Conservation (phyloP, 2,797 vertebrate genomes). For the Pseudocheirus occidentalis region DNA sequence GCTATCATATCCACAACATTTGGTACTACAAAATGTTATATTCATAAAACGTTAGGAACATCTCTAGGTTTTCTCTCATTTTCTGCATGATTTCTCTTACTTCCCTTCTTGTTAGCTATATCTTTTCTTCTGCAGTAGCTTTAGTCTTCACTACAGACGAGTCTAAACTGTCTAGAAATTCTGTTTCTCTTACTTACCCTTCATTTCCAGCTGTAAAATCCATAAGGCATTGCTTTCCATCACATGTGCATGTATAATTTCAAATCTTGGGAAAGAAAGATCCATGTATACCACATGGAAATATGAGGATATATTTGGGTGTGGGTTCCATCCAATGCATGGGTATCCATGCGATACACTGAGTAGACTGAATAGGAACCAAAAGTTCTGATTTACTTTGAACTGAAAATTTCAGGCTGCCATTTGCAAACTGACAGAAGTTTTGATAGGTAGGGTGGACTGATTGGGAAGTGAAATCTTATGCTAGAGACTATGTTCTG, state of each 20-base stretch:
- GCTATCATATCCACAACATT: background rate
- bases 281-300: background rate
- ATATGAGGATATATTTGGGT: background rate
- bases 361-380: background rate
- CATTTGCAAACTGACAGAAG: background rate
- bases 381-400: background rate
- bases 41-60: background rate
- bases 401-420: background rate
- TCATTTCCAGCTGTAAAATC: background rate
- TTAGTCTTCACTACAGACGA: background rate
- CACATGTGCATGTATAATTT: background rate
- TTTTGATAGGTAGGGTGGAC: background rate
- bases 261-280: background rate
- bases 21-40: background rate
- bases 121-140: background rate
- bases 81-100: background rate
- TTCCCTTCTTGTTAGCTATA: background rate
- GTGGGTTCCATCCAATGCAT: background rate
- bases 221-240: fast-evolving
- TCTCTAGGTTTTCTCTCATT: background rate
- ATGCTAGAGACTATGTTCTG: slow-evolving; percentile 6
- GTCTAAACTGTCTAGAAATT: background rate
- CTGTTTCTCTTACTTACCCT: background rate
- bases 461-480: background rate
- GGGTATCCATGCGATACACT: background rate